phyloP scores from a whole-genome alignment of 1,140 invertebrate genomes.

The Eriocheir sinensis region DNA sequence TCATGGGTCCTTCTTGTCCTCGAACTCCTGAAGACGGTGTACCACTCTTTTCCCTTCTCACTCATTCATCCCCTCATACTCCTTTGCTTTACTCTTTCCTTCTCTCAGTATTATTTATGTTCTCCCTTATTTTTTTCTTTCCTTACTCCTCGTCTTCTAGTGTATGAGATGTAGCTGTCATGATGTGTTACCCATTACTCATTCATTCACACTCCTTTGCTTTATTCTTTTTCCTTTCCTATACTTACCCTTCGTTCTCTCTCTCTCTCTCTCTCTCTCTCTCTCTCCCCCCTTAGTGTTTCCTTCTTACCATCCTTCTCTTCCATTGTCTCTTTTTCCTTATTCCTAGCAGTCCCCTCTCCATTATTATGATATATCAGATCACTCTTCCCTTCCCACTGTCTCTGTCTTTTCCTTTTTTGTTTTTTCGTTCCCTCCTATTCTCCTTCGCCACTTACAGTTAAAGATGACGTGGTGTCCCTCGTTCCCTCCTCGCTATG shows the following conservation, averaged over 20 bases:
- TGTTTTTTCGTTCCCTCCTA: background rate
- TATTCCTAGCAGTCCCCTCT: background rate
- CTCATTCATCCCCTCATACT: background rate
- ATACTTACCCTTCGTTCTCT: too few relatives aligned
- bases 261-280: conserved; percentile 9
- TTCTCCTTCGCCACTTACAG: background rate
- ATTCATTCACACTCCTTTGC: too few relatives aligned
- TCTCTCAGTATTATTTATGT: background rate
- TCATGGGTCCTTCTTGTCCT: too few relatives aligned
- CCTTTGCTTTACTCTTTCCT: background rate
- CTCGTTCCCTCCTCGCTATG: too few relatives aligned
- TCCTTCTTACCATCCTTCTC: background rate
- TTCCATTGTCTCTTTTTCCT: background rate
- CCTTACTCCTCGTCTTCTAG: background rate
- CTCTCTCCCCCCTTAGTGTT: background rate
- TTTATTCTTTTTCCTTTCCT: too few relatives aligned
- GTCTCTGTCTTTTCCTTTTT: background rate
- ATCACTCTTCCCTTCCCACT: background rate
- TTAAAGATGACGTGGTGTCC: too few relatives aligned
- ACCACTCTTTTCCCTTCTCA: conserved; percentile 1
- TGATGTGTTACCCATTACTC: too few relatives aligned
- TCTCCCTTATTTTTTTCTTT: conserved; percentile 15
- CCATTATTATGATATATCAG: too few relatives aligned
- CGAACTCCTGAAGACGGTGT: too few relatives aligned
- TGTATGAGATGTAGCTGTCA: too few relatives aligned